phyloP scores from a whole-genome alignment of 2,888 invertebrate species.

The Melikaiella ostensackeni region DNA sequence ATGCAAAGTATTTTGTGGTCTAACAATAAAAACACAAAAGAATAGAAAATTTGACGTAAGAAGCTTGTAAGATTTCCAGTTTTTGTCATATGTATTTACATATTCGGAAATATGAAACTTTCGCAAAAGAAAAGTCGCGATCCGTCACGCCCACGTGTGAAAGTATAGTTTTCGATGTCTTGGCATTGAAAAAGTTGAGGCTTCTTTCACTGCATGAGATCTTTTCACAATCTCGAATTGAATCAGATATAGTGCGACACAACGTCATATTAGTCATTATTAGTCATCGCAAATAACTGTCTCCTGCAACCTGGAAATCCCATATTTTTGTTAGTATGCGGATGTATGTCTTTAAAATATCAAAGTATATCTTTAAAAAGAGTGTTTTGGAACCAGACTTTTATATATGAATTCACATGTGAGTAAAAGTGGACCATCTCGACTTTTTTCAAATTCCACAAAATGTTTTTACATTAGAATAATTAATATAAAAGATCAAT shows the following conservation, averaged over 20 bases:
- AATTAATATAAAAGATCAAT: neutral
- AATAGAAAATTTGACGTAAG: neutral
- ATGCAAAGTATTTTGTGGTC: conserved; percentile 9
- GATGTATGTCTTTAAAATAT: neutral
- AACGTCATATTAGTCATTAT: conserved; percentile 9
- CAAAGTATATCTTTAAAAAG: neutral
- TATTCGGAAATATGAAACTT: neutral
- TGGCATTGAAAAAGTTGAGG: conserved; percentile 35
- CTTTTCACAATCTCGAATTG: neutral
- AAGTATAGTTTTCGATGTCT: conserved; percentile 22
- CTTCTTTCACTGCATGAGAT: conserved; percentile 11
- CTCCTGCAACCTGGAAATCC: neutral
- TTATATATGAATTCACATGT: neutral
- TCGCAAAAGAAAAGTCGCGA: conserved; percentile 5
- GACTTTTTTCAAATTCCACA: neutral
- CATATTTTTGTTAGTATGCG: neutral
- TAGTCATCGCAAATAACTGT: neutral
- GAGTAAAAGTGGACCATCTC: neutral
- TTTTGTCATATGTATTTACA: neutral
- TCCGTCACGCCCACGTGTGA: conserved; percentile 37
- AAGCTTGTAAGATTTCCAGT: neutral
- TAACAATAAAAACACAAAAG: neutral
- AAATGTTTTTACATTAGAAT: neutral
- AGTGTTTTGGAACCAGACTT: neutral
- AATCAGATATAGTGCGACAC: neutral